Evolutionary conservation across 2,888 invertebrate species (phyloP).

Genomic region (Papilio demoleus): DNA sequence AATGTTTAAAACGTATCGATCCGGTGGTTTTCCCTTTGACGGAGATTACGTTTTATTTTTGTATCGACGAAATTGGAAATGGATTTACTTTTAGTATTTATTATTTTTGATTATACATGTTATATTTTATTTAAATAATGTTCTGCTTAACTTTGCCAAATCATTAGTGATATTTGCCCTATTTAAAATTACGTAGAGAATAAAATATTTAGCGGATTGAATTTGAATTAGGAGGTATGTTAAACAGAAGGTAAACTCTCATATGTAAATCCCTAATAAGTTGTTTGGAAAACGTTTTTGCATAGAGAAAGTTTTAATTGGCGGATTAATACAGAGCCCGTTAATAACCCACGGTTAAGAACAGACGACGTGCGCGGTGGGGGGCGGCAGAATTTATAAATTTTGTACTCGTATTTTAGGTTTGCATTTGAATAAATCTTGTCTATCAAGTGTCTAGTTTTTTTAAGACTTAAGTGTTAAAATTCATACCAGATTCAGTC

Average conservation of each 20-base stretch:
- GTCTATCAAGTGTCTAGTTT: not conserved
- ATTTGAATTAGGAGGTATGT: conserved; percentile 16
- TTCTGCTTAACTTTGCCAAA: not conserved
- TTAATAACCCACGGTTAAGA: conserved; percentile 46
- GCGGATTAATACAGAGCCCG: conserved; percentile 61
- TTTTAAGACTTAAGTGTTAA: too few species aligned
- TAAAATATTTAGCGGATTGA: too few species aligned
- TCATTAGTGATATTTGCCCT: not conserved
- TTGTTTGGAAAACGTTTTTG: conserved; percentile 57
- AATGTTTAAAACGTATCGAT: conserved; percentile 31
- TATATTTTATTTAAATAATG: not conserved
- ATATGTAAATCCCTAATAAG: conserved; percentile 53
- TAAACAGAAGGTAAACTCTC: conserved; percentile 48
- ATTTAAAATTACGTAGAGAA: not conserved
- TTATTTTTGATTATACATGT: not conserved
- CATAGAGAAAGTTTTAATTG: conserved; percentile 56
- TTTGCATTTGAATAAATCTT: not conserved
- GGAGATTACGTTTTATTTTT: conserved; percentile 10
- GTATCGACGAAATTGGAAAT: conserved; percentile 11
- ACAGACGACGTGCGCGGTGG: conserved; percentile 44
- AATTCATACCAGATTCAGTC: too few species aligned
- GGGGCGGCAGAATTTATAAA: conserved; percentile 45
- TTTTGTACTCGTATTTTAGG: conserved; percentile 12
- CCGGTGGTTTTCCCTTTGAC: conserved; percentile 20
- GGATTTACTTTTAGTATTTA: conserved; percentile 34